These are phyloP conservation scores for Rostratula benghalensis DNA, from an alignment of 2,113 vertebrate genomes.

Conservation along the genomic window DNA sequence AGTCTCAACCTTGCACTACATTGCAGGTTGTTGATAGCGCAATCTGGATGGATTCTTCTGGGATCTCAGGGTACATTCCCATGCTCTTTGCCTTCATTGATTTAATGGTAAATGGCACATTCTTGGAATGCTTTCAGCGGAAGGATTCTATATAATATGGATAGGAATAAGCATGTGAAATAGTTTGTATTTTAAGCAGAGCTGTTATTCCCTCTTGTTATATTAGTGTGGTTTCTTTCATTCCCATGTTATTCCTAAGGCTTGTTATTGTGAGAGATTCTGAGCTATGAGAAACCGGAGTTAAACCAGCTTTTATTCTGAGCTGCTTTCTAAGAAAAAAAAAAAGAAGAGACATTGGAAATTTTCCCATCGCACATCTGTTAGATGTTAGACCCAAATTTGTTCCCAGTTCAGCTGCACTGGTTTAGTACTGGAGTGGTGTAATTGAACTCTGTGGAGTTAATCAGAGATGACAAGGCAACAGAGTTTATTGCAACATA, in stretches of 20 bases:
- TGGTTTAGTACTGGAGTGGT: slow-evolving; percentile 23
- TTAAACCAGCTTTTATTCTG: slow-evolving; percentile 5
- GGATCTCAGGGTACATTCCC: slow-evolving; percentile 62
- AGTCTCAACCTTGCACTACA: slow-evolving; percentile 1
- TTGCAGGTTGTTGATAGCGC: slow-evolving; percentile 17
- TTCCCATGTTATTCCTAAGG: slow-evolving; percentile 44
- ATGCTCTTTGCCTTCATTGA: slow-evolving; percentile 76
- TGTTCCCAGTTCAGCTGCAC: slow-evolving; percentile 61
- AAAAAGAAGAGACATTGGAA: slow-evolving; percentile 48
- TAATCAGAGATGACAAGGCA: slow-evolving; percentile 20
- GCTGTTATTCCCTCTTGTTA: slow-evolving; percentile 32
- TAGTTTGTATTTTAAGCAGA: slow-evolving; percentile 29
- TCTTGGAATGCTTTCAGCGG: slow-evolving; percentile 67
- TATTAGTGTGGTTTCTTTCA: neutral
- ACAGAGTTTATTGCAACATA: neutral
- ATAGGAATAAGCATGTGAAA: slow-evolving; percentile 47
- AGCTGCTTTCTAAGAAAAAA: slow-evolving; percentile 62
- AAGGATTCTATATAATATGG: slow-evolving; percentile 66
- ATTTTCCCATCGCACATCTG: slow-evolving; percentile 57
- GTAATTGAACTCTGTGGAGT: slow-evolving; percentile 28
- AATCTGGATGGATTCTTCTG: slow-evolving; percentile 46
- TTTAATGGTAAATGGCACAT: slow-evolving; percentile 71
- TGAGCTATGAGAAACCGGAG: slow-evolving; percentile 25
- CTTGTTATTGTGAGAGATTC: slow-evolving; percentile 22
- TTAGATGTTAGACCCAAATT: slow-evolving; percentile 44